A percentile compares a stretch with the other conserved stretches of the same genome.
Conservation (phyloP, 2,113 vertebrate species). For the Campylomormyrus numenius region DNA sequence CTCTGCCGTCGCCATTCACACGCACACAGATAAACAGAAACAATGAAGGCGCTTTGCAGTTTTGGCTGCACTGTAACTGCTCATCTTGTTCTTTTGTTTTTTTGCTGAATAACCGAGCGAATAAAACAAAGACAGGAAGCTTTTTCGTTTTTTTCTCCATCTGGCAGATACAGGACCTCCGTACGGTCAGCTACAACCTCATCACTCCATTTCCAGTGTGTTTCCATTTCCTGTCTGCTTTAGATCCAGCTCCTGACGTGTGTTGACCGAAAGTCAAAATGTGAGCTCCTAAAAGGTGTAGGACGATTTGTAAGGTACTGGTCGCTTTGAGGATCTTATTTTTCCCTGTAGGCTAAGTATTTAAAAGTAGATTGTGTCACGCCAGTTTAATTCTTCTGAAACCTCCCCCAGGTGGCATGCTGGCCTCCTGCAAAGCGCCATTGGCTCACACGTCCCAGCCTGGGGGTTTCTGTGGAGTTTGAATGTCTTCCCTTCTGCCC, state of each 20-base stretch:
- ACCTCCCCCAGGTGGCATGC: not conserved
- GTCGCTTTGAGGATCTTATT: not conserved
- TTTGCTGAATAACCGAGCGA: not conserved
- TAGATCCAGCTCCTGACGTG: not conserved
- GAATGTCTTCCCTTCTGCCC: not conserved
- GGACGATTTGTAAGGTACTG: not conserved
- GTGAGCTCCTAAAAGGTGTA: not conserved
- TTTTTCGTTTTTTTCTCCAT: not conserved
- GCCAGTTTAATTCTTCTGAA: not conserved
- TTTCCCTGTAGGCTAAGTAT: not conserved
- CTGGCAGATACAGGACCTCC: not conserved
- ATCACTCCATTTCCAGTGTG: not conserved
- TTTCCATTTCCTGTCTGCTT: not conserved
- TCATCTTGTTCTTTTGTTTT: not conserved
- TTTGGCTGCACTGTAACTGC: not conserved
- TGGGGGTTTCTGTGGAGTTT: not conserved
- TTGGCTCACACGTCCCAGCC: not conserved
- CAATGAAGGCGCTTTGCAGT: not conserved
- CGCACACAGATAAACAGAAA: not conserved
- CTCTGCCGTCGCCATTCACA: not conserved
- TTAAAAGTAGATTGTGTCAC: not conserved
- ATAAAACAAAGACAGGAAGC: constrained; percentile 18
- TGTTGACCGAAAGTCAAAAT: not conserved
- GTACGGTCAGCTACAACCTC: constrained; percentile 23
- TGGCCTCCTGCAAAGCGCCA: not conserved